Evolutionary conservation across 2,888 invertebrate species (phyloP).

Genomic region (Amaurobius ferox): DNA sequence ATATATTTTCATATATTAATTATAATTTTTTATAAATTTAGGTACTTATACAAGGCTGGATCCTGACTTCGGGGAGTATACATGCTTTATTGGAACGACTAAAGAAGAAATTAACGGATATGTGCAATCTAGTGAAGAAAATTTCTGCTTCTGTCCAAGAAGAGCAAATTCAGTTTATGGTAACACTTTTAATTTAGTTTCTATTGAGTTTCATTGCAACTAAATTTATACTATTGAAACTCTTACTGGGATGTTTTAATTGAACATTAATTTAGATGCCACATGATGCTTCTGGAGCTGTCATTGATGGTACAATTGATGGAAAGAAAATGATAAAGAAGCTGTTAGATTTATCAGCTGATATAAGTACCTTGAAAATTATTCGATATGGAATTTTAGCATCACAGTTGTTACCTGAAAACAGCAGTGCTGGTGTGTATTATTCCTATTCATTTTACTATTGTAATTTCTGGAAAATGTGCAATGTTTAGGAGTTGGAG

Average conservation of each 20-base stretch:
- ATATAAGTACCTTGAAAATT: slow-evolving; percentile 86
- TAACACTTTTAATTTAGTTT: slow-evolving; percentile 2
- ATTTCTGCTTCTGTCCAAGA: slow-evolving; percentile 74
- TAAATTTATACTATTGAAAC: background rate
- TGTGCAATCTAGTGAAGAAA: slow-evolving; percentile 59
- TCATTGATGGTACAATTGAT: slow-evolving; percentile 79
- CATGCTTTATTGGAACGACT: slow-evolving; percentile 79
- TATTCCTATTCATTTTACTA: too few species aligned
- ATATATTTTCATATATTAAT: too few species aligned
- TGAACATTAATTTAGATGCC: slow-evolving; percentile 79
- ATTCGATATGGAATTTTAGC: slow-evolving; percentile 86
- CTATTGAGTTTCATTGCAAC: background rate
- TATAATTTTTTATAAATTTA: too few species aligned
- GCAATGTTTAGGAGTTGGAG: too few species aligned
- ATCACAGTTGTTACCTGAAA: slow-evolving; percentile 85
- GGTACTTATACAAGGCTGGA: slow-evolving; percentile 85
- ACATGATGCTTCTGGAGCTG: slow-evolving; percentile 80
- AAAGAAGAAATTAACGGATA: slow-evolving; percentile 80
- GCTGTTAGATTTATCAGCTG: slow-evolving; percentile 78
- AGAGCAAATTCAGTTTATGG: slow-evolving; percentile 69
- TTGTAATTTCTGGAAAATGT: too few species aligned
- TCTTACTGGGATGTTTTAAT: too few species aligned
- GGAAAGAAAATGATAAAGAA: slow-evolving; percentile 79
- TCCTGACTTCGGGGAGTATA: slow-evolving; percentile 80
- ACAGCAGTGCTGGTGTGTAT: slow-evolving; percentile 86